Evolutionary conservation across 2,888 invertebrate species (phyloP).

Genomic region (Podabrus alpinus): DNA sequence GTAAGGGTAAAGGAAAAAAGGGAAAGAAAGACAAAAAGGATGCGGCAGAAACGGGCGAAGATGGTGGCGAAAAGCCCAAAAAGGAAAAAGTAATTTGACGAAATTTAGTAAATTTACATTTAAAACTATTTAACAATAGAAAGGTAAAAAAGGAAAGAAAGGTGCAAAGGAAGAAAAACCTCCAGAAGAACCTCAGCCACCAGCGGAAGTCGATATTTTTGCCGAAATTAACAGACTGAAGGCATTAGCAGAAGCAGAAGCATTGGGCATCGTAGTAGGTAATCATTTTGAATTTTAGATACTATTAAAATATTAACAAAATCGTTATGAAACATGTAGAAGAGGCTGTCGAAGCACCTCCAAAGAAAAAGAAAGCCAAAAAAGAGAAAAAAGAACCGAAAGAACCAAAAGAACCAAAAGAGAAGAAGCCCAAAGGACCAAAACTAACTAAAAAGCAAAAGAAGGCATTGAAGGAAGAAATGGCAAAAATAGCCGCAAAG

Average conservation of each 20-base stretch:
- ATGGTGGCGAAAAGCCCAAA: background rate
- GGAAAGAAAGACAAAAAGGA: background rate
- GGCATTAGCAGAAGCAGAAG: background rate
- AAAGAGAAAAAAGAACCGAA: background rate
- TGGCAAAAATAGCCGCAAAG: slow-evolving; percentile 52
- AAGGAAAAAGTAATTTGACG: background rate
- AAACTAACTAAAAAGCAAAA: slow-evolving; percentile 57
- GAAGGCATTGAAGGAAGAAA: slow-evolving; percentile 53
- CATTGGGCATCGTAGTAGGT: background rate
- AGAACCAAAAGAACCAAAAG: background rate
- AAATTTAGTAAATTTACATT: background rate
- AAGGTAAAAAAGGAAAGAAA: background rate
- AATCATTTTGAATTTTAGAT: background rate
- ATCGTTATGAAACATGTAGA: background rate
- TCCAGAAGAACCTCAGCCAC: background rate
- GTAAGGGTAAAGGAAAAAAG: background rate
- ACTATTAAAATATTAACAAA: background rate
- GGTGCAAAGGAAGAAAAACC: background rate
- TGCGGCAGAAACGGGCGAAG: background rate
- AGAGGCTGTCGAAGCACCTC: background rate
- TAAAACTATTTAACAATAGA: background rate
- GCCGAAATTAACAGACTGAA: background rate
- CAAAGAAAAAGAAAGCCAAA: background rate
- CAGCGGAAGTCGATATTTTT: background rate
- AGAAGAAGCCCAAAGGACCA: slow-evolving; percentile 44